Conservation (phyloP, 2,888 invertebrate species). For the Rotaria macrura region DNA sequence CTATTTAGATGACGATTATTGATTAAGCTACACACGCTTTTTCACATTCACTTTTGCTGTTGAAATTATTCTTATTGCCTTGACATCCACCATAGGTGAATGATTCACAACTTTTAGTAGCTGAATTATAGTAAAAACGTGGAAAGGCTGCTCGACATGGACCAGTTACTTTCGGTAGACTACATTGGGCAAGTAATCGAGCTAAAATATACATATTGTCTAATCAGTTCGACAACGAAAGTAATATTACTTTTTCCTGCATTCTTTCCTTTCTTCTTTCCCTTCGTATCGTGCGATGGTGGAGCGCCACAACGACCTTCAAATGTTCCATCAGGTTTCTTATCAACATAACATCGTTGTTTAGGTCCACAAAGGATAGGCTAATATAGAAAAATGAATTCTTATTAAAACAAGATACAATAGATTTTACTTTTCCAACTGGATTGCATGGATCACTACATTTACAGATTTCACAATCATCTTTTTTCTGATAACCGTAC, state of each 20-base stretch:
- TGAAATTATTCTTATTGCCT: slow-evolving; percentile 36
- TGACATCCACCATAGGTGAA: slow-evolving; percentile 28
- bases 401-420: background rate
- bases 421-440: background rate
- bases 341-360: background rate
- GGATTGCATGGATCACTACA: slow-evolving; percentile 18
- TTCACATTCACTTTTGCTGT: slow-evolving; percentile 33
- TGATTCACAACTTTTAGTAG: background rate
- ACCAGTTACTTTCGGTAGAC: background rate
- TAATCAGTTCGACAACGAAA: no score
- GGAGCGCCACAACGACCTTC: background rate
- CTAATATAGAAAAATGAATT: background rate
- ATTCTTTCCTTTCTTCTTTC: background rate
- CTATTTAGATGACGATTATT: no score
- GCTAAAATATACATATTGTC: no score
- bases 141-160: background rate
- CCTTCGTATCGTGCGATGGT: background rate
- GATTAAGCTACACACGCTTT: slow-evolving; percentile 5
- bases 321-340: background rate
- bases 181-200: background rate
- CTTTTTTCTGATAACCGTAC: background rate
- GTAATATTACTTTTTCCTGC: background rate
- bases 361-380: background rate
- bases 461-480: background rate
- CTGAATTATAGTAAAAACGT: slow-evolving; percentile 1